Evolutionary conservation across 64 coral and sea anemone species (phyloP), one percentile per base, ranked within the genome.

Genomic region (Actinia equina): DNA sequence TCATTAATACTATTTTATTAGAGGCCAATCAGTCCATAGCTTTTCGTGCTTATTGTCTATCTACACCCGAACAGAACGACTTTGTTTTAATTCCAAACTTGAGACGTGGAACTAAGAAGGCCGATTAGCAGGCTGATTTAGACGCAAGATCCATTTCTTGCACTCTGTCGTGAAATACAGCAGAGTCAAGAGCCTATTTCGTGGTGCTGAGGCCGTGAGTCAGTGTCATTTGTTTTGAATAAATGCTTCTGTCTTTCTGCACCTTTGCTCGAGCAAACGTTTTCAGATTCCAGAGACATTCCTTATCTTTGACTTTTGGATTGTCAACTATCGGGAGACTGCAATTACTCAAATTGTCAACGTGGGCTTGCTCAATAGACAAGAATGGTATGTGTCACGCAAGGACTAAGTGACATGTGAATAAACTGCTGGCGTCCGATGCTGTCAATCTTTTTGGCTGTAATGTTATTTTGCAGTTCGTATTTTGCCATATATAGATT

Each of bases 1-100:
- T 81, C 78, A 81, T 46, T 46, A 49, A 81, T 37, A 20, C 43
- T 74, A 22, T 52, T 81, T 44, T 81, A 81, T 46, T 81, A 81
- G 43, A 79, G 45, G 78, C 49, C 78, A 81, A 81, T 81, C 78
- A 26, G 43, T 44, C 42, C 52, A 44, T 81, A 49, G 25, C 2
- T 6, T 81, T 81, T 81, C 78, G 44, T 81, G 78, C 49, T 49
- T 44, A 49, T 81, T 81, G 78, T 81, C 78, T 81, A 81, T 81
- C 78, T 81, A 22, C 78, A 81, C 78, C 78, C 49, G 78, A 81
- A 81, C 78, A 81, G 78, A 81, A 81, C 43, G 22, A 51, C 44
- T 81, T 81, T 81, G 78, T 81, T 81, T 81, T 81, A 81, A 81
- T 81, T 81, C 78, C 27, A 81, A 81, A 81, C 78, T 81, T 44